Base-by-base conservation (phyloP, 2,113 vertebrate genomes). In the Gopherus evgoodei region DNA sequence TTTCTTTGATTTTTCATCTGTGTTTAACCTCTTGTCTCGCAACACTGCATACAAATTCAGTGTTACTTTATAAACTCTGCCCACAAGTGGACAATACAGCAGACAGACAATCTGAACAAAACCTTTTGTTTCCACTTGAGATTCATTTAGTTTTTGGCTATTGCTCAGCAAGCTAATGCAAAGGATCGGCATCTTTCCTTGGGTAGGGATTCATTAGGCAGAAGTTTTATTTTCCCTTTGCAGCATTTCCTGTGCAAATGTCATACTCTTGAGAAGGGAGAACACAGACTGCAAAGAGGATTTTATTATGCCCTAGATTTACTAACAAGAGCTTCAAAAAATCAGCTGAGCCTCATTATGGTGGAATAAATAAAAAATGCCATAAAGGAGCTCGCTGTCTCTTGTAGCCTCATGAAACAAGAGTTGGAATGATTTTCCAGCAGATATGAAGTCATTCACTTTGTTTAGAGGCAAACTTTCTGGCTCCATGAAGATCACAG, bases 341-440 rank as follows among this genome's bases (percentile, higher is more conserved):
- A 62, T 72, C 94, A 88, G 96, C 92, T 93, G 91, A 93, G 91
- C 59, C 94, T 95, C 93, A 88, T 97, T 97, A 94, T 94, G 22
- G 25, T 19, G 93, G 94, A 83, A 88, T 50, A 90, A 96, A 95
- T 84, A 96, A 83, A 29, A 90, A 90, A 57, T 0, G 1, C 50
- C 3, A 2, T 78, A 91, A 96, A 95, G 93, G 90, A 86, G 16
- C 84, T 87, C 10, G 8, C 54, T 95, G 95, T 95, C 91, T 83
- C 86, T 31, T 84, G 78, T 0, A 69, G 91, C 88, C 88, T 91
- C 91, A 90, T 84, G 90, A 47, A 96, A 90, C 86, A 92, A 95
- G 92, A 94, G 90, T 13, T 82, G 69, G 84, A 69, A 54, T 0
- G 86, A 42, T 79, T 96, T 95, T 80, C 94, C 84, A 95, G 90